phyloP scores from a whole-genome alignment of 1,140 invertebrate genomes.

The Copidosoma floridanum region DNA sequence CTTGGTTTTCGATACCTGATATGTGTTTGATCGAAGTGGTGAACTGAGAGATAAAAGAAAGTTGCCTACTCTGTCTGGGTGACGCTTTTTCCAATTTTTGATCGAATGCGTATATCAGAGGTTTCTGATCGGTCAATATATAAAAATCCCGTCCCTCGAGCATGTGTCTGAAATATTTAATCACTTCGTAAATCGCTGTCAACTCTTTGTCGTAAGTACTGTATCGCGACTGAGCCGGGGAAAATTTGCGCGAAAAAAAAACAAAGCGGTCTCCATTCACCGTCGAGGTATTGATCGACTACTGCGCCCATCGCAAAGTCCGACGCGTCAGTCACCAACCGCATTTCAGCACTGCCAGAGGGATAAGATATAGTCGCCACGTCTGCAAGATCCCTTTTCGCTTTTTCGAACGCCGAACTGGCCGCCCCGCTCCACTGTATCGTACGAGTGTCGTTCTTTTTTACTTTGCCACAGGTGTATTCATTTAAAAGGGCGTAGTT shows the following conservation, averaged over 20 bases:
- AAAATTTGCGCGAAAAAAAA: neutral
- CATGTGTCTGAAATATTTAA: neutral
- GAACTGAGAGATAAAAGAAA: too few relatives aligned
- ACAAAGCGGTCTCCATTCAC: neutral
- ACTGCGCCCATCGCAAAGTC: neutral
- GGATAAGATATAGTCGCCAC: too few relatives aligned
- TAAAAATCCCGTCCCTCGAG: neutral
- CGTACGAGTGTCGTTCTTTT: neutral
- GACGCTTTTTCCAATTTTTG: too few relatives aligned
- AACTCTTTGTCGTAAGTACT: neutral
- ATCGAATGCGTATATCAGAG: too few relatives aligned
- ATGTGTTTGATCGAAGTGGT: neutral
- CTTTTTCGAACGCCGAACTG: neutral
- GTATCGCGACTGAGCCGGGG: neutral
- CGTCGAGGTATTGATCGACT: neutral
- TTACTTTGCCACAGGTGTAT: neutral
- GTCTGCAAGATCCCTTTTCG: neutral
- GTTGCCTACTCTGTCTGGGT: too few relatives aligned
- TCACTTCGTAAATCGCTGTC: neutral
- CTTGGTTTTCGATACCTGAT: too few relatives aligned
- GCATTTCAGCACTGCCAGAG: neutral
- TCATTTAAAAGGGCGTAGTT: neutral
- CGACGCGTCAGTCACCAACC: neutral
- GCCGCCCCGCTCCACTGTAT: neutral
- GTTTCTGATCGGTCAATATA: too few relatives aligned